Evolutionary conservation across 2,888 invertebrate species (phyloP).

Genomic region (Nowickia ferox): DNA sequence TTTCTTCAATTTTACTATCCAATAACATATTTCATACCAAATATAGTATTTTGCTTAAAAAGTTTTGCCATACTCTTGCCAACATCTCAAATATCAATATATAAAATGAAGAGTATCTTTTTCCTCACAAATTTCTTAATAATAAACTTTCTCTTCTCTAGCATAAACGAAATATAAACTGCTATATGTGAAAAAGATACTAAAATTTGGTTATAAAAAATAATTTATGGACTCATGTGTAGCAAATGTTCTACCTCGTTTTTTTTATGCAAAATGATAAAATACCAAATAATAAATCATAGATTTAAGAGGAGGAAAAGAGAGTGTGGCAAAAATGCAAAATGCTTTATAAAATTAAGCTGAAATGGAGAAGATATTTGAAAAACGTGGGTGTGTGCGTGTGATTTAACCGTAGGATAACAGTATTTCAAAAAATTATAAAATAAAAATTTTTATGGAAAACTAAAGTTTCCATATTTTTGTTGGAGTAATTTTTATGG

Average conservation of each 20-base stretch:
- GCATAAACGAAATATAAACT: neutral
- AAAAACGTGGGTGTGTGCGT: neutral
- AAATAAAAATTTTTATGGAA: neutral
- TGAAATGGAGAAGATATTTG: neutral
- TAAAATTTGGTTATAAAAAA: conserved; percentile 39
- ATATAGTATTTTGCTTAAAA: neutral
- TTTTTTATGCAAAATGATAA: conserved; percentile 31
- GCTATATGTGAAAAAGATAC: conserved; percentile 13
- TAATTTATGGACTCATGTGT: conserved; percentile 49
- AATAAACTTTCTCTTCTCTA: conserved; percentile 33
- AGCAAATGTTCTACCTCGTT: neutral
- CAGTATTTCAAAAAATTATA: neutral
- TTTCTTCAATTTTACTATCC: too few relatives aligned
- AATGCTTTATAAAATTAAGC: conserved; percentile 4
- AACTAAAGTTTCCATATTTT: neutral
- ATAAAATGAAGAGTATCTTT: neutral
- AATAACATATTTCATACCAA: too few relatives aligned
- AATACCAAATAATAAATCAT: conserved; percentile 42
- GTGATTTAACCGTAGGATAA: neutral
- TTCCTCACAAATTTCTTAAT: conserved; percentile 2
- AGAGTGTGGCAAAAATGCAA: neutral
- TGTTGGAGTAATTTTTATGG: neutral
- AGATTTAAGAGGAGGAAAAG: conserved; percentile 1
- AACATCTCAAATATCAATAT: conserved; percentile 28
- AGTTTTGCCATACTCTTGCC: neutral